Base-by-base conservation (phyloP, 2,888 invertebrate species). In the Junonia oenone region DNA sequence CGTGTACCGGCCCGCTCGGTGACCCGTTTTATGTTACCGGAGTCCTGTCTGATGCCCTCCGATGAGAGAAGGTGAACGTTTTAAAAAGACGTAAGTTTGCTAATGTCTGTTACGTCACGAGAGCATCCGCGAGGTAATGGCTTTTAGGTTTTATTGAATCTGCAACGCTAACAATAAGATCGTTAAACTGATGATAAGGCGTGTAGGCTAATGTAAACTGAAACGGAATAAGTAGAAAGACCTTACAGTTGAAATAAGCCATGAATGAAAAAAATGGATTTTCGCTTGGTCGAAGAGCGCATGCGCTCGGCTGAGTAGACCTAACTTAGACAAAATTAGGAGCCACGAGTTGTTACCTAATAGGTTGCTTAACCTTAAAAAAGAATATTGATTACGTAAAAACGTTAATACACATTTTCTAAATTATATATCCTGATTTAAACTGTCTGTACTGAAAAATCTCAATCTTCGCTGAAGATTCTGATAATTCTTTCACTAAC, bases 31-130 rank as follows among this genome's bases (percentile, higher is more conserved):
- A 54, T 54, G 55, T 58, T 55, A 53, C 47, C 55, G 51, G 38
- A 13, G 38, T n/a, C n/a, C n/a, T 27, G 19, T 45, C 2, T 45
- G 6, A 14, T 45, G 9, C 17, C 46, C 29, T n/a, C n/a, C n/a
- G n/a, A n/a, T n/a, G 38, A 26, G 31, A 59, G 37, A 46, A 53
- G 50, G 47, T 38, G 48, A 51, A 26, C 37, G 9, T 49, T 26
- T n/a, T n/a, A 49, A 19, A 40, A 55, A 31, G 19, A 26, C 43
- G 13, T 13, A 43, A 13, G 11, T 48, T 45, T 38, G 43, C 26
- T 17, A 43, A 56, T 47, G 56, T 50, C 50, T 50, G 61, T 64
- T 63, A 64, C 64, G 64, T 64, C 60, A 62, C 58, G 49, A 48
- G 56, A 45, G 51, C 40, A 51, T 53, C 50, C 35, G 38, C 45